These are phyloP conservation scores for Lysiphlebus fabarum DNA, from an alignment of 1,140 invertebrate species.

Conservation along the genomic window DNA sequence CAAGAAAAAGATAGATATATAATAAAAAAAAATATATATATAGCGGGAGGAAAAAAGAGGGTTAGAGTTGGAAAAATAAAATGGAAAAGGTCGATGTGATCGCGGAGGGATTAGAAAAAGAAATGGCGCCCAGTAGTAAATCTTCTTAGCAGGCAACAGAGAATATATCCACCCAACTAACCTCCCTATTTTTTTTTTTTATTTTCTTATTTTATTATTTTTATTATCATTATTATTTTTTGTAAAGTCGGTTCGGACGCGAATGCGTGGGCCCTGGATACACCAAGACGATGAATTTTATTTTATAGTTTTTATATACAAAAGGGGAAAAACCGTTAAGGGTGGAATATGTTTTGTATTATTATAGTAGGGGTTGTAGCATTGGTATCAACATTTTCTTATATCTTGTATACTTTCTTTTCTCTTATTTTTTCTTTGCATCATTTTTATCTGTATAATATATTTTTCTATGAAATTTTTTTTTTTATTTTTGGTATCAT, in stretches of 20 bases:
- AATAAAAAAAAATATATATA: too few species aligned
- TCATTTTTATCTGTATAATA: background rate
- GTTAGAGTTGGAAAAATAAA: too few species aligned
- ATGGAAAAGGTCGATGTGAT: constrained; percentile 22
- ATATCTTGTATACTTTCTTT: constrained; percentile 19
- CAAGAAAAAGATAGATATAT: constrained; percentile 1
- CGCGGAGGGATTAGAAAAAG: constrained; percentile 27
- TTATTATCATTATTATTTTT: too few species aligned
- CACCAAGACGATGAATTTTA: constrained; percentile 53
- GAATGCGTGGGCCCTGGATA: constrained; percentile 23
- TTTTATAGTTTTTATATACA: constrained; percentile 50
- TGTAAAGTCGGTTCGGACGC: constrained; percentile 19
- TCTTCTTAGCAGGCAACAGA: constrained; percentile 19
- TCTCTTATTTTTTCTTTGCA: constrained; percentile 18
- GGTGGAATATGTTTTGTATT: constrained; percentile 57
- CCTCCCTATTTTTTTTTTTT: background rate
- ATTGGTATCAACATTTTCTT: constrained; percentile 38
- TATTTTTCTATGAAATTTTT: too few species aligned
- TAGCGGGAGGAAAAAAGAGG: constrained; percentile 1
- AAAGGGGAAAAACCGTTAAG: constrained; percentile 39
- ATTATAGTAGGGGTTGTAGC: constrained; percentile 48
- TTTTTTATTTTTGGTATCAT: too few species aligned
- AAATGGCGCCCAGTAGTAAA: constrained; percentile 26
- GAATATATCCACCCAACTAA: constrained; percentile 4
- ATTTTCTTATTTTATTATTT: too few species aligned